Conservation (phyloP, 2,888 invertebrate species). For the Endotricha flammealis region DNA sequence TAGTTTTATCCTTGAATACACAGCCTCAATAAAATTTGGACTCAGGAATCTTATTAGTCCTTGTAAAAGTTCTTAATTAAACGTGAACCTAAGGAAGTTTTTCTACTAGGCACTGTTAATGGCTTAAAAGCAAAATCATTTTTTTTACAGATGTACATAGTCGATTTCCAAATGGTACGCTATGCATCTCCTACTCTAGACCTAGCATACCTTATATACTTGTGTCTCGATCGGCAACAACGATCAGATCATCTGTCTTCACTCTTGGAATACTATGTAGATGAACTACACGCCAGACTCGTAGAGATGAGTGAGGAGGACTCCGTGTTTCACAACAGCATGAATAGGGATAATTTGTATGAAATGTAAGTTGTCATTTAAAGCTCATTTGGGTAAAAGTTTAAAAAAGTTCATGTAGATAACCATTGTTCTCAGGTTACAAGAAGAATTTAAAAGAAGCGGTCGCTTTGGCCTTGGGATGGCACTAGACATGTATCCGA, state of each 20-base stretch:
- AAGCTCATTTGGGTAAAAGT: too few species aligned
- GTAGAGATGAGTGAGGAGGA: constrained; percentile 71
- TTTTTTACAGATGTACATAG: constrained; percentile 81
- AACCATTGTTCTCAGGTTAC: constrained; percentile 79
- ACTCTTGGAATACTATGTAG: constrained; percentile 79
- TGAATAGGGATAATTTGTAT: constrained; percentile 71
- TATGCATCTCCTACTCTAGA: constrained; percentile 84
- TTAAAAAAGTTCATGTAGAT: too few species aligned
- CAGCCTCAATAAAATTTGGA: too few species aligned
- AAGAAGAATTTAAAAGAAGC: constrained; percentile 80
- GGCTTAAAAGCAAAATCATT: too few species aligned
- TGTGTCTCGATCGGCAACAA: constrained; percentile 81
- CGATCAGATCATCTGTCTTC: constrained; percentile 77
- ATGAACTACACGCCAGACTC: constrained; percentile 77
- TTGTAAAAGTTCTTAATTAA: too few species aligned
- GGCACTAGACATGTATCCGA: constrained; percentile 84
- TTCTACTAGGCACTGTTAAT: too few species aligned
- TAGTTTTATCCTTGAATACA: too few species aligned
- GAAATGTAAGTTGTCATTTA: constrained; percentile 78
- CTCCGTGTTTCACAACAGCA: constrained; percentile 47
- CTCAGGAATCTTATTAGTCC: too few species aligned
- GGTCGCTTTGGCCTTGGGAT: constrained; percentile 83
- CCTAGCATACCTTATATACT: constrained; percentile 81
- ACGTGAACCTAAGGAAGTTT: too few species aligned
- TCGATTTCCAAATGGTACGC: constrained; percentile 84